Conservation (phyloP, 2,888 invertebrate genomes). For the Hyalella azteca region DNA sequence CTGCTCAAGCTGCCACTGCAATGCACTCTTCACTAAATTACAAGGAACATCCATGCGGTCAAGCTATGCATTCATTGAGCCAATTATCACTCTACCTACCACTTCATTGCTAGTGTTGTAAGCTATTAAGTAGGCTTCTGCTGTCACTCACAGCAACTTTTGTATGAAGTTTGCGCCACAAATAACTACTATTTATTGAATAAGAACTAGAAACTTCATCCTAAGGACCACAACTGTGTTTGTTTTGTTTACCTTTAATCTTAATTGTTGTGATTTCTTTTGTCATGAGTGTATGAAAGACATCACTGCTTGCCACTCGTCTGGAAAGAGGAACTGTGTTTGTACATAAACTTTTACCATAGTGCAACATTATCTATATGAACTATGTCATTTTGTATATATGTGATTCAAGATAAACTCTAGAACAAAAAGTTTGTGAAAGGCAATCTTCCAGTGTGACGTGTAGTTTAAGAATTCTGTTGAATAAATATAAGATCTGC, state of each 20-base stretch:
- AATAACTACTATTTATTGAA: constrained; percentile 34
- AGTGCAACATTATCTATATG: neutral
- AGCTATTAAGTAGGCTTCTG: constrained; percentile 6
- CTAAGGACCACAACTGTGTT: constrained; percentile 26
- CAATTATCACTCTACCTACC: constrained; percentile 18
- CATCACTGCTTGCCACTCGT: constrained; percentile 2
- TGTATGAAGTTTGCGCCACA: constrained; percentile 36
- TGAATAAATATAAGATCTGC: neutral
- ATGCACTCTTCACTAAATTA: constrained; percentile 21
- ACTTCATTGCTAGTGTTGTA: constrained; percentile 19
- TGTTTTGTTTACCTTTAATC: neutral
- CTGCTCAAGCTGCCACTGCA: constrained; percentile 19
- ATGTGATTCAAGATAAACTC: neutral
- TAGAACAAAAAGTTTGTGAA: neutral
- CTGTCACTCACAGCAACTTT: constrained; percentile 10
- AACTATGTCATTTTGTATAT: no score
- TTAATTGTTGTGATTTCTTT: constrained; percentile 8
- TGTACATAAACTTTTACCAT: neutral
- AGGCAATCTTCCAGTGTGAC: constrained; percentile 34
- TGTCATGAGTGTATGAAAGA: constrained; percentile 2
- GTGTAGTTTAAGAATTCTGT: constrained; percentile 8
- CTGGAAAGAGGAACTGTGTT: constrained; percentile 3
- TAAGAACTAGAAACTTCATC: constrained; percentile 17
- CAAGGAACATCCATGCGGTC: constrained; percentile 28
- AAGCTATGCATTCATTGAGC: constrained; percentile 35